Evolutionary conservation across 1,140 invertebrate genomes (phyloP), one percentile per base, ranked within the genome.

Genomic region (Cardiocondyla obscurior): DNA sequence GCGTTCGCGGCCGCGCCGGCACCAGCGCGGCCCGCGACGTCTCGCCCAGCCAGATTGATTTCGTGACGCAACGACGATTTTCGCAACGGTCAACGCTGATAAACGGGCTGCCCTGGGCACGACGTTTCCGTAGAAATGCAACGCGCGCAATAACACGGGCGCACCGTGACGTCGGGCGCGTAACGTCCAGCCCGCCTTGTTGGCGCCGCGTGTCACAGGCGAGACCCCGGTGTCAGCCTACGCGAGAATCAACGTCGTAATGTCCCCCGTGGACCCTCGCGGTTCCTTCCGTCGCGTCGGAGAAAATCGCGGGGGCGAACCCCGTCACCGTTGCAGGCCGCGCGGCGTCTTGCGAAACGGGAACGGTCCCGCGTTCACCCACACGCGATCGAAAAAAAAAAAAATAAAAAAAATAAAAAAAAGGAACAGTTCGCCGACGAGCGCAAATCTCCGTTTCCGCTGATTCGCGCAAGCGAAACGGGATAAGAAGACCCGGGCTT

Each of bases 161-260:
- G n/a, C 60, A 65, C 60, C 79, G 81, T 81, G 83, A 87, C 84
- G 81, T 84, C 87, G 87, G n/a, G n/a, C n/a, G 83, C 70, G 77
- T 82, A 85, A 82, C 85, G 83, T 82, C 65, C 69, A 65, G 84
- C 84, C 76, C 89, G 77, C 86, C 89, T 77, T 65, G 81, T 86
- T 86, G 90, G 89, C 89, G 90, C 90, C 89, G 69, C 57, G 84
- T 86, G 84, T 89, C 88, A 85, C 83, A 55, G 67, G 44, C 85
- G 55, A 74, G 69, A 76, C 55, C 74, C 74, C 73, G 67, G 83
- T 67, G 51, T 84, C 90, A 70, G 72, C 90, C 88, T 89, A 90
- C 89, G 89, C 87, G 88, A 88, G 89, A 91, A 90, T 86, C 89
- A 85, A 16, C 64, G 64, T 76, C 42, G 53, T 88, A 88, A 88